Evolutionary conservation across 2,797 vertebrate genomes (phyloP), one percentile per base, ranked within the genome.

Genomic region (Hoplostethus mediterraneus): DNA sequence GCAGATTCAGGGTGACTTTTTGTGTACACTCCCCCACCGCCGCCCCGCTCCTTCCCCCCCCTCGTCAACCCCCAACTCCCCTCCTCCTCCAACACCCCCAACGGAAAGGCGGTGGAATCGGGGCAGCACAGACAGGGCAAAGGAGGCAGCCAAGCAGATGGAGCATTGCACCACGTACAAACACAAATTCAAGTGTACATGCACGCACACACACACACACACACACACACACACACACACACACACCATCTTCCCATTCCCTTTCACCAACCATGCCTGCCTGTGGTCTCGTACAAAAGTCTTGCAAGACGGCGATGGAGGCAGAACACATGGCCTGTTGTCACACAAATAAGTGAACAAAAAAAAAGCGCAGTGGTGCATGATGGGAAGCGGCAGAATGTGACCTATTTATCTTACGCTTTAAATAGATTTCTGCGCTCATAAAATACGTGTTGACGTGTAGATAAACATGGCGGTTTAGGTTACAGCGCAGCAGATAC

Each of bases 1-100:
- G 94, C 95, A 95, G 94, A 95, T 96, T 95, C 94, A 94, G 94
- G 95, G 93, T 95, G 96, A 95, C 91, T 94, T 92, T 91, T 93
- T 94, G 94, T 95, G 91, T 93, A 90, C 80, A 83, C 88, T 88
- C 83, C 73, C 76, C 83, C 72, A 16, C 78, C 70, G 6, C 55
- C 49, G n/a, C 25, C 25, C 49, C 84, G 21, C 21, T 21, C 21
- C 21, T 21, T 71, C 44, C 70, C 82, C 63, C 82, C 82, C 63
- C 82, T 25, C 8, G 63, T 62, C 73, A 73, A 62, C 47, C 51
- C 36, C 61, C 45, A 21, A 21, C 21, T 1, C 21, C 21, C n/a
- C n/a, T n/a, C n/a, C 21, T 21, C 21, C 21, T 21, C 21, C 21
- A 21, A 21, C 21, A 71, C 70, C 80, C 57, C 71, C 70, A 48